Evolutionary conservation across 2,888 invertebrate species (phyloP).

Genomic region (Periphyllus acericola): DNA sequence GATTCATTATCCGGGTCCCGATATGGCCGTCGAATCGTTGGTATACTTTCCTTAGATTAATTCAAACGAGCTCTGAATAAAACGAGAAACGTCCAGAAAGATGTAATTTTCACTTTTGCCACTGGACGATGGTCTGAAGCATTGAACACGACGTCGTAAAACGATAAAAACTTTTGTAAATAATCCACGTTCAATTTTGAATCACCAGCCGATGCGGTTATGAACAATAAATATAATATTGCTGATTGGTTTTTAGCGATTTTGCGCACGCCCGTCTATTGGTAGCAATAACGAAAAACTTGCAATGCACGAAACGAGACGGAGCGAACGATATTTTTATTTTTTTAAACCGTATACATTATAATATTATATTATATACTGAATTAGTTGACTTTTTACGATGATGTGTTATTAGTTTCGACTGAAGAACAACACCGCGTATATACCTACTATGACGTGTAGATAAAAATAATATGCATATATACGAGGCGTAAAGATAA

Average conservation of each 20-base stretch:
- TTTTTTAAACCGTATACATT: background rate
- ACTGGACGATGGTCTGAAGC: background rate
- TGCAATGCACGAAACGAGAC: background rate
- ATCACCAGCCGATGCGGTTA: background rate
- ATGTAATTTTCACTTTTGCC: conserved; percentile 1
- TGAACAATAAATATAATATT: background rate
- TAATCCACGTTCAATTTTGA: background rate
- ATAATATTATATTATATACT: background rate
- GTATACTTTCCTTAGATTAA: background rate
- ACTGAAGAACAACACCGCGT: background rate
- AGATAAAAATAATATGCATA: background rate
- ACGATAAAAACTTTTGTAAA: background rate
- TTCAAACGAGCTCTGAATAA: background rate
- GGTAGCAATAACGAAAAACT: background rate
- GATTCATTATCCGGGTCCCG: background rate
- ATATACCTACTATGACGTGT: background rate
- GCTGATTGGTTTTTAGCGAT: background rate
- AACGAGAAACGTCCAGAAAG: background rate
- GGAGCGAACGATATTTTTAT: background rate
- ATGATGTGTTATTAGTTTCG: background rate
- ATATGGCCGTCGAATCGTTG: background rate
- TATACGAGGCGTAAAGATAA: background rate
- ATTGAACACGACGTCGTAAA: background rate
- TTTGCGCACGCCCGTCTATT: background rate
- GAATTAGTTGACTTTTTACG: background rate